These are phyloP conservation scores for Melanotaenia pygmaea DNA, from an alignment of 2,797 vertebrate genomes.

Conservation along the genomic window DNA sequence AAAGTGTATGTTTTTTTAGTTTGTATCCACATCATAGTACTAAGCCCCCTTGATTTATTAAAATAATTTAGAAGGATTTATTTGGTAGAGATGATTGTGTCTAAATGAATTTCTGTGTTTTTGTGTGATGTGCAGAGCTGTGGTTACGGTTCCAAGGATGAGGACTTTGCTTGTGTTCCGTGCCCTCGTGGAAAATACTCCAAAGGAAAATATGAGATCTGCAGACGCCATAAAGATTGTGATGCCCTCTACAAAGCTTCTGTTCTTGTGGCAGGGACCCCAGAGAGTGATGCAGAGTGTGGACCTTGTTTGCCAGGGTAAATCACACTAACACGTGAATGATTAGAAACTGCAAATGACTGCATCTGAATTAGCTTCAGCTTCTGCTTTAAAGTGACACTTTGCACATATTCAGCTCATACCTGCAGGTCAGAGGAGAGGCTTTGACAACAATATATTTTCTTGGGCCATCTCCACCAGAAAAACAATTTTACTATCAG, in stretches of 20 bases:
- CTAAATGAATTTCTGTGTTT: constrained; percentile 5
- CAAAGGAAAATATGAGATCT: constrained; percentile 96
- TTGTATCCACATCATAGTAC: constrained; percentile 11
- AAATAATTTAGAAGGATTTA: not conserved
- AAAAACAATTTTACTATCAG: not conserved
- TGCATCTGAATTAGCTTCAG: not conserved
- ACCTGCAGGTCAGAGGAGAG: not conserved
- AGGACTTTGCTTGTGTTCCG: constrained; percentile 90
- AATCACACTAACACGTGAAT: constrained; percentile 22
- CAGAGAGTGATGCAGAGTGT: constrained; percentile 94
- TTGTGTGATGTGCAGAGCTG: constrained; percentile 84
- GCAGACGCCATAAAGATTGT: constrained; percentile 95
- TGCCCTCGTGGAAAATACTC: constrained; percentile 95
- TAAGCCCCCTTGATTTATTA: constrained; percentile 17
- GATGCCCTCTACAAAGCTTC: constrained; percentile 93
- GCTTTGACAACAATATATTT: not conserved
- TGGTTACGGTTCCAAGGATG: constrained; percentile 92
- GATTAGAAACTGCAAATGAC: not conserved
- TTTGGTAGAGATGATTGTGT: not conserved
- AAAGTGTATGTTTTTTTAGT: constrained; percentile 25
- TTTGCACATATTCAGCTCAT: not conserved
- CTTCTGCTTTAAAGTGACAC: not conserved
- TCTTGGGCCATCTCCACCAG: not conserved
- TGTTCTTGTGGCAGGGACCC: constrained; percentile 87
- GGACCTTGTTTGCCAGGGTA: constrained; percentile 95